These are phyloP conservation scores for Eupithecia inturbata DNA, from an alignment of 2,888 invertebrate genomes.

Conservation along the genomic window DNA sequence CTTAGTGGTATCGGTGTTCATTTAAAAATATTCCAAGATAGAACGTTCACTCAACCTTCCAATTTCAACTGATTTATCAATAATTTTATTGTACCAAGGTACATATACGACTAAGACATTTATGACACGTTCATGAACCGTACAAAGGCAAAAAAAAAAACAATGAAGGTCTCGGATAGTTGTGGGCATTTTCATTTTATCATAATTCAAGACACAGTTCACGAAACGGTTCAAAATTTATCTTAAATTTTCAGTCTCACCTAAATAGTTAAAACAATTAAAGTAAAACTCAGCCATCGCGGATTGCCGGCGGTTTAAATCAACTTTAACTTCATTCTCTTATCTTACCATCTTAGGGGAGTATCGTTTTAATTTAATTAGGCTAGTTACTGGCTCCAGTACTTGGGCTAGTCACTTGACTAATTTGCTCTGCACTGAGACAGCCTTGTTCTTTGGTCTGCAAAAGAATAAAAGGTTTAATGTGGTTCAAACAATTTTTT, in stretches of 20 bases:
- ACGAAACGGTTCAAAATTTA: constrained; percentile 20
- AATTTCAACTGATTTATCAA: neutral
- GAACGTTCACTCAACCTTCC: neutral
- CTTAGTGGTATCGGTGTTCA: neutral
- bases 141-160: no score
- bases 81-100: no score
- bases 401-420: constrained; percentile 57
- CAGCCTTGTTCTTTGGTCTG: constrained; percentile 6
- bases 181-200: neutral
- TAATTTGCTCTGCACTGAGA: constrained; percentile 55
- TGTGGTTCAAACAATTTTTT: no score
- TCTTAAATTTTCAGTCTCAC: constrained; percentile 32
- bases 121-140: no score
- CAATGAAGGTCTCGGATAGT: neutral
- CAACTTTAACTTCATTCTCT: constrained; percentile 37
- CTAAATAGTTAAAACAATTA: constrained; percentile 40
- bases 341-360: constrained; percentile 40
- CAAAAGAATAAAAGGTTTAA: neutral
- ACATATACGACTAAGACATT: no score
- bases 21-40: neutral
- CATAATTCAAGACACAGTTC: constrained; percentile 1
- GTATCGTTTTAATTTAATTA: constrained; percentile 54
- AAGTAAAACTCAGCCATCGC: constrained; percentile 34
- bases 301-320: constrained; percentile 36
- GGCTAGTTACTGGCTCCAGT: constrained; percentile 49